phyloP scores from a whole-genome alignment of 2,113 vertebrate species.

The Nothobranchius kuhntae region DNA sequence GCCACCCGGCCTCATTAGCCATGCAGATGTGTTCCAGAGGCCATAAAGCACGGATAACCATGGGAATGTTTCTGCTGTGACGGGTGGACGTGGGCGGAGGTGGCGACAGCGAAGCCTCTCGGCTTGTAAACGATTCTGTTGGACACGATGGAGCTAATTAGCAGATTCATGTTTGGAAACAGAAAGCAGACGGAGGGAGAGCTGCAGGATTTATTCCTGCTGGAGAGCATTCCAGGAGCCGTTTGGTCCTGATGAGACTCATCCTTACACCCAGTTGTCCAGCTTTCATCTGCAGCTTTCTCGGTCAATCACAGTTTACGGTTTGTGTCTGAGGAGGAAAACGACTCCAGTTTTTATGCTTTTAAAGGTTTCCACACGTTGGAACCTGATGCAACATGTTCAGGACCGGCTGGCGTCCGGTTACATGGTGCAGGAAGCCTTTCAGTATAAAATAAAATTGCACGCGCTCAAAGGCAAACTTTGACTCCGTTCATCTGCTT shows the following conservation, averaged over 20 bases:
- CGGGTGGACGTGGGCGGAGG: slow-evolving; percentile 18
- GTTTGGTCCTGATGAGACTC: background rate
- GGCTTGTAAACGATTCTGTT: slow-evolving; percentile 2
- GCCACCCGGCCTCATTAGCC: slow-evolving; percentile 37
- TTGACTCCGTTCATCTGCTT: no score
- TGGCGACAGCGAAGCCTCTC: background rate
- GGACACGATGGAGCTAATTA: slow-evolving; percentile 31
- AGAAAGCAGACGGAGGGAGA: background rate
- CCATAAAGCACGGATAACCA: slow-evolving; percentile 9
- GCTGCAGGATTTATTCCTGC: background rate
- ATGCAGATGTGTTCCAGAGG: slow-evolving; percentile 42
- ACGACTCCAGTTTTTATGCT: no score
- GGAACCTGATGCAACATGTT: background rate
- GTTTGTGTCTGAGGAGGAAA: background rate
- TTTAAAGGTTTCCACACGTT: background rate
- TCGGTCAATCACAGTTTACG: background rate
- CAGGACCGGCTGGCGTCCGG: background rate
- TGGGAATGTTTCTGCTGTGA: slow-evolving; percentile 10
- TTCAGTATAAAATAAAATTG: no score
- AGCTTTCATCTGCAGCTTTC: background rate
- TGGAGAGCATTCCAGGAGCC: background rate
- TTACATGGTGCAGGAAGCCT: background rate
- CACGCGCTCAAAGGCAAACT: no score
- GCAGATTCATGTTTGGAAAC: slow-evolving; percentile 8
- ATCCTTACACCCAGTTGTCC: background rate